phyloP scores from a whole-genome alignment of 2,797 vertebrate species.

The Melanotaenia boesemani region DNA sequence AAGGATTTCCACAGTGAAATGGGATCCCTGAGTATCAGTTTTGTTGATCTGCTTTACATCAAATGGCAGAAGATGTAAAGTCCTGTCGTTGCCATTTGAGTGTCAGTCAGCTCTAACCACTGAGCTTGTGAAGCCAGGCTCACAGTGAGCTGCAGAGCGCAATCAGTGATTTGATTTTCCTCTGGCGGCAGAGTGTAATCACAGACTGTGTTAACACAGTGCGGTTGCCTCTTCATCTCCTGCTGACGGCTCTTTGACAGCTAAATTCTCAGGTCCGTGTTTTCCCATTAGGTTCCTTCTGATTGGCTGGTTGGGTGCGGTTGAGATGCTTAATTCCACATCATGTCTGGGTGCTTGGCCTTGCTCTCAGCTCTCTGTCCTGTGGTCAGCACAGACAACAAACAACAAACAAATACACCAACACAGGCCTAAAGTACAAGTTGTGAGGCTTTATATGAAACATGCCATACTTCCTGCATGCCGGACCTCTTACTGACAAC shows the following conservation, averaged over 20 bases:
- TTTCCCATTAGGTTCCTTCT: conserved; percentile 67
- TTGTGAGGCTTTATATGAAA: conserved; percentile 24
- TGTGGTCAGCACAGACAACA: conserved; percentile 58
- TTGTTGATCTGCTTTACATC: conserved; percentile 36
- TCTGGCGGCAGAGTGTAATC: conserved; percentile 66
- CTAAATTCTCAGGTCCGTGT: conserved; percentile 71
- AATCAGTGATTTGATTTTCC: conserved; percentile 80
- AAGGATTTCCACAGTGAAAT: conserved; percentile 49
- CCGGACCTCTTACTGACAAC: background rate
- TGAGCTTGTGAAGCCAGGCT: conserved; percentile 47
- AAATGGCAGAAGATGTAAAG: conserved; percentile 54
- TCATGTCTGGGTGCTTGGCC: conserved; percentile 66
- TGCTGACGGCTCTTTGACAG: conserved; percentile 72
- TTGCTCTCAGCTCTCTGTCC: conserved; percentile 53
- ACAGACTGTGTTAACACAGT: conserved; percentile 64
- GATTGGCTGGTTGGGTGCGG: conserved; percentile 71
- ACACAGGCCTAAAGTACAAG: conserved; percentile 36
- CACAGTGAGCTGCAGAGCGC: conserved; percentile 57
- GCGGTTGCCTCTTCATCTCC: conserved; percentile 67
- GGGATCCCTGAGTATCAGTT: conserved; percentile 48
- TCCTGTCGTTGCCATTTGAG: conserved; percentile 55
- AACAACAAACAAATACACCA: conserved; percentile 77
- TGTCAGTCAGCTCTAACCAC: conserved; percentile 73
- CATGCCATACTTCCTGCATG: conserved; percentile 31
- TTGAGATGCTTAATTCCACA: conserved; percentile 74